phyloP scores from a whole-genome alignment of 2,888 invertebrate species.

The Poecilus cupreus region DNA sequence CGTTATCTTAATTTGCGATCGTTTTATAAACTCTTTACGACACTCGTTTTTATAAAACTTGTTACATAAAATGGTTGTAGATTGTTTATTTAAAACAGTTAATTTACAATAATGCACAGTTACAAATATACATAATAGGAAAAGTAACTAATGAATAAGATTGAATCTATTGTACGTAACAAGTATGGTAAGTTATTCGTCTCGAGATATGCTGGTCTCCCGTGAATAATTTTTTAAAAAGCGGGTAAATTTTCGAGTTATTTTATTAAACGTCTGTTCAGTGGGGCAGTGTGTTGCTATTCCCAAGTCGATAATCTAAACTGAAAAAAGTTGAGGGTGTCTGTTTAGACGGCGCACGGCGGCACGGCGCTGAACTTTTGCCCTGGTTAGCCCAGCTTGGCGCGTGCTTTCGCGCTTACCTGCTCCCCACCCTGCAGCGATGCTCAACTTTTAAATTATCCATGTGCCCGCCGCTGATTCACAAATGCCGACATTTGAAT shows the following conservation, averaged over 20 bases:
- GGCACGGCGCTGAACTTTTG: constrained; percentile 68
- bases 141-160: no score
- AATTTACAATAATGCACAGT: no score
- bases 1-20: no score
- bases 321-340: constrained; percentile 51
- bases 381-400: constrained; percentile 68
- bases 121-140: no score
- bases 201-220: neutral
- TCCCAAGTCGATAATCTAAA: constrained; percentile 54
- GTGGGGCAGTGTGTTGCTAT: constrained; percentile 40
- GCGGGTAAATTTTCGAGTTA: constrained; percentile 46
- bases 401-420: constrained; percentile 62
- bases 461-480: constrained; percentile 27
- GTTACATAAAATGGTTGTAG: no score
- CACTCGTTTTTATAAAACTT: no score
- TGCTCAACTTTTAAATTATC: constrained; percentile 42
- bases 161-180: no score
- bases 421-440: constrained; percentile 60
- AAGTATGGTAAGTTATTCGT: no score
- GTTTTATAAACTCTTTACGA: no score
- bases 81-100: no score
- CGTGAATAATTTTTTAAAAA: constrained; percentile 28
- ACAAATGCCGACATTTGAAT: constrained; percentile 38
- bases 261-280: constrained; percentile 51
- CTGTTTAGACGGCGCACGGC: constrained; percentile 66